Evolutionary conservation across 2,888 invertebrate species (phyloP), one percentile per base, ranked within the genome.

Genomic region (Mantis religiosa): DNA sequence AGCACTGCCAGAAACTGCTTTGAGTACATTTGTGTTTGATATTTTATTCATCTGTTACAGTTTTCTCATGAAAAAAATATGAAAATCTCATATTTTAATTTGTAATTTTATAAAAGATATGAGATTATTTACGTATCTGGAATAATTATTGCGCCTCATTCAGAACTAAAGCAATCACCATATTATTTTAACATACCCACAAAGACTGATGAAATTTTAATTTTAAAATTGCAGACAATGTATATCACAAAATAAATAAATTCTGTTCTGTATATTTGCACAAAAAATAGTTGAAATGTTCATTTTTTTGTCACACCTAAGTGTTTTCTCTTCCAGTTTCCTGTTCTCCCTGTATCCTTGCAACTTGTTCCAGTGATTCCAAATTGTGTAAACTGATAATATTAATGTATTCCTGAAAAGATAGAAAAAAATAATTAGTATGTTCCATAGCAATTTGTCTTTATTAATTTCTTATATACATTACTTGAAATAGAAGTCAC

Each of bases 171-270:
- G 54, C 54, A 71, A 71, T 20, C 54, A 71, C 54, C 41, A 71
- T 6, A 71, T 71, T 71, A 20, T 71, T 71, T 71, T 91, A 9
- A 84, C 90, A 47, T 91, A 90, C 81, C 90, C 91, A 84, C 91
- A 91, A 47, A 47, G 85, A 85, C 85, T 85, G 85, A 85, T 85
- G 6, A 71, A 71, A 71, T 71, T 71, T 71, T 54, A 34, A 85
- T 85, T 54, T 54, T 47, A 85, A 85, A 85, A 85, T 47, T 85
- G 27, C 47, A 85, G 47, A 28, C 85, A 15, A 27, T 85, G 54
- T 85, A 54, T 85, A 47, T 85, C 85, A 54, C 54, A 85, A 54
- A 71, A 85, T 85, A 85, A 71, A 85, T 54, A 54, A 85, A 54
- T 85, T 85, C 28, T 85, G 85, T 85, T 47, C 27, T 71, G 54